These are phyloP conservation scores for Hirtodrosophila confusa DNA, from an alignment of 2,888 invertebrate genomes.

Conservation along the genomic window DNA sequence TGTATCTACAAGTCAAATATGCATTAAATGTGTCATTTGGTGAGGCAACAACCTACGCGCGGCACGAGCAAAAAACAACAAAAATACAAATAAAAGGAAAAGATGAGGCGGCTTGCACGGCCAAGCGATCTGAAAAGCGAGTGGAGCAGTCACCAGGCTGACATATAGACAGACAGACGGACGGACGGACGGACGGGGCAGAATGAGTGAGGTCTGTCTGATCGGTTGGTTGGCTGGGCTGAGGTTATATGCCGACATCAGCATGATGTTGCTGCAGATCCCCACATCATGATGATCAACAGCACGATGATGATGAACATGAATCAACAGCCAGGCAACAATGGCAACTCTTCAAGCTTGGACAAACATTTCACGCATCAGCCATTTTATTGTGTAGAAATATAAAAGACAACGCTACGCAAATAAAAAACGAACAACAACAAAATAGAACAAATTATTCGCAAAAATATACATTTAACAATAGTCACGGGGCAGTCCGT, in stretches of 20 bases:
- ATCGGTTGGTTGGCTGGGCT: constrained; percentile 76
- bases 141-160: constrained; percentile 42
- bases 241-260: constrained; percentile 76
- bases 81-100: constrained; percentile 3
- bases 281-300: constrained; percentile 12
- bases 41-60: constrained; percentile 66
- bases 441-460: constrained; percentile 48
- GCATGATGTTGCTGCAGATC: constrained; percentile 25
- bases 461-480: constrained; percentile 40
- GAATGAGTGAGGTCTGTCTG: constrained; percentile 55
- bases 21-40: constrained; percentile 81
- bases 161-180: constrained; percentile 21
- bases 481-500: constrained; percentile 42
- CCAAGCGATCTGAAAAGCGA: constrained; percentile 64
- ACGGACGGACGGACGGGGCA: constrained; percentile 1
- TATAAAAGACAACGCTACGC: constrained; percentile 32
- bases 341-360: constrained; percentile 82
- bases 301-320: constrained; percentile 61
- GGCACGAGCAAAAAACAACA: constrained; percentile 40
- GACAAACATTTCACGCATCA: constrained; percentile 83
- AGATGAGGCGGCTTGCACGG: constrained; percentile 45
- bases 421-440: constrained; percentile 40
- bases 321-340: constrained; percentile 77
- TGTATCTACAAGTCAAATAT: constrained; percentile 80
- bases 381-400: constrained; percentile 79